phyloP scores from a whole-genome alignment of 1,140 invertebrate species.

The Brachionus rubens region DNA sequence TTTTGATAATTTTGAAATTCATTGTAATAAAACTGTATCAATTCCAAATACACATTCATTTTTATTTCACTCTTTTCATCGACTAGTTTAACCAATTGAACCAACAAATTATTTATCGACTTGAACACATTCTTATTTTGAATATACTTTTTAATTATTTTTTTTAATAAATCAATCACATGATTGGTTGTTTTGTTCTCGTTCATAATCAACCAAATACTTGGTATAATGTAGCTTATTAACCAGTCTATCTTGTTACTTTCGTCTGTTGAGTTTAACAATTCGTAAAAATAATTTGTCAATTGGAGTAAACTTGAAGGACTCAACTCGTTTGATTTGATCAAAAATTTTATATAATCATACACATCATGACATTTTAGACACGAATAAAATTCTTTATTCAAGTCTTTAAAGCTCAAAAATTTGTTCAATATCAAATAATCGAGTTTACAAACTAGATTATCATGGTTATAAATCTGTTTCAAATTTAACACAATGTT shows the following conservation, averaged over 20 bases:
- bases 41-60: not conserved
- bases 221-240: not conserved
- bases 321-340: not conserved
- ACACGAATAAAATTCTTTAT: not conserved
- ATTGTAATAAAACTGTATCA: not conserved
- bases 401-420: too few species aligned
- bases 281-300: not conserved
- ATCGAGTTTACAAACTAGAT: not conserved
- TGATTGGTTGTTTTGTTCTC: not conserved
- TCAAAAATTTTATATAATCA: not conserved
- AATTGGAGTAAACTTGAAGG: not conserved
- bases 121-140: not conserved
- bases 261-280: not conserved
- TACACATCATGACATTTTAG: not conserved
- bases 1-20: conserved; percentile 1
- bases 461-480: not conserved
- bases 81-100: not conserved
- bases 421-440: not conserved
- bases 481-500: not conserved
- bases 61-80: not conserved
- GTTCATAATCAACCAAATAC: not conserved
- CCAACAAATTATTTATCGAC: not conserved
- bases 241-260: not conserved
- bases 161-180: not conserved
- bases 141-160: not conserved